Base-by-base conservation (phyloP, 2,888 invertebrate species). In the Machimus atricapillus region DNA sequence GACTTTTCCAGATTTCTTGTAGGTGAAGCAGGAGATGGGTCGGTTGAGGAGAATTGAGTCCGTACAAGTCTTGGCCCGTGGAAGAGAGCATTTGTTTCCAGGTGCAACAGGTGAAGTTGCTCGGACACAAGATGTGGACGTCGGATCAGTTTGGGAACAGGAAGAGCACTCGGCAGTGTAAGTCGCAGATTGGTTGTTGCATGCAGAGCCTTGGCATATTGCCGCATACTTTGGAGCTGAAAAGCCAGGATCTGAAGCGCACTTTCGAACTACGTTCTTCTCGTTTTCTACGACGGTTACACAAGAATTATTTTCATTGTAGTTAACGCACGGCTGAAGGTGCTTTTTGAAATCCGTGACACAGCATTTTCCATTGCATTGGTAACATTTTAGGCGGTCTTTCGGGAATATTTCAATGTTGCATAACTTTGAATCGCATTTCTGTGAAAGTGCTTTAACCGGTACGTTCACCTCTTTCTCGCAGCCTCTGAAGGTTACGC, bases 11-110 rank as follows among this genome's bases (percentile, higher is more conserved):
- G 90, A 86, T 2, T 89, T 90, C 0, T 88, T 89, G 81, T 90
- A 91, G 3, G 89, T 88, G 43, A 90, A 91, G 83, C 91, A 91
- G 34, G 16, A n/a, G 16, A 88, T 86, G 4, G 43, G 52, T 34
- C 82, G 27, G n/a, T 58, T 58, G 12, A 82, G 27, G 7, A 82
- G 82, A 19, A 8, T 7, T 7, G n/a, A n/a, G 7, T 52, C 52
- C n/a, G 4, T 52, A n/a, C 52, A 52, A 7, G 52, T 52, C n/a
- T 5, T 6, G 0, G 1, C n/a, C 7, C 0, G 6, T 6, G 16
- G 52, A n/a, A 52, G n/a, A 2, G 1, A 5, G 8, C 52, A 52
- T 52, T 52, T 40, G 2, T 40, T n/a, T 19, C 52, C 52, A 14
- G 23, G 12, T 66, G 34, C 43, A 16, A 14, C 16, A 46, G 16